Evolutionary conservation across 1,140 invertebrate species (phyloP).

Genomic region (Temnothorax nylanderi): DNA sequence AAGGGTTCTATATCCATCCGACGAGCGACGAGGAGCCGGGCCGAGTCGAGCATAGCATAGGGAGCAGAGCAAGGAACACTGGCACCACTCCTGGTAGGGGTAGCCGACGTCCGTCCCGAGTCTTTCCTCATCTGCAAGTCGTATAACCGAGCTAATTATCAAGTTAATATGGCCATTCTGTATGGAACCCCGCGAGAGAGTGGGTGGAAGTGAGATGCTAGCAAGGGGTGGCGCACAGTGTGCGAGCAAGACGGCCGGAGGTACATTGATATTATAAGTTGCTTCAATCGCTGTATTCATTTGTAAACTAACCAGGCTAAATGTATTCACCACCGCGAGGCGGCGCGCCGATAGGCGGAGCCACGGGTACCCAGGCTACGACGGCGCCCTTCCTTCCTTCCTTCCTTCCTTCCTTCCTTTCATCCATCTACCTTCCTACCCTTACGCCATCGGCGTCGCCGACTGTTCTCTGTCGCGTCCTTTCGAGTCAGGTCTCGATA

Average conservation of each 20-base stretch:
- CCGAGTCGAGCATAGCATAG: slow-evolving; percentile 86
- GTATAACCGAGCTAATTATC: slow-evolving; percentile 95
- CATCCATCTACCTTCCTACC: slow-evolving; percentile 72
- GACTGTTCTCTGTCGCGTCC: slow-evolving; percentile 64
- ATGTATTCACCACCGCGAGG: slow-evolving; percentile 86
- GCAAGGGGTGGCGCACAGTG: slow-evolving; percentile 76
- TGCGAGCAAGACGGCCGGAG: slow-evolving; percentile 84
- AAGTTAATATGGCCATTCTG: slow-evolving; percentile 94
- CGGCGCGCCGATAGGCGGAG: slow-evolving; percentile 85
- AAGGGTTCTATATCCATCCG: slow-evolving; percentile 85
- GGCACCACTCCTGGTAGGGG: slow-evolving; percentile 85
- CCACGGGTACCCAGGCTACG: slow-evolving; percentile 82
- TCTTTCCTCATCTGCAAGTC: slow-evolving; percentile 94
- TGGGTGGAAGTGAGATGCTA: slow-evolving; percentile 74
- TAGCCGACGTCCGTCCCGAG: slow-evolving; percentile 87
- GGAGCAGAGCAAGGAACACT: slow-evolving; percentile 88
- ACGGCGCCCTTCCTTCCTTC: slow-evolving; percentile 84
- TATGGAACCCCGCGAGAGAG: slow-evolving; percentile 86
- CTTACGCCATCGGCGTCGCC: slow-evolving; percentile 38
- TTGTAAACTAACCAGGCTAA: slow-evolving; percentile 89
- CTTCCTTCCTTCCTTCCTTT: slow-evolving; percentile 78
- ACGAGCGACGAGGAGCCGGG: slow-evolving; percentile 87
- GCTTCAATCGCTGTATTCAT: slow-evolving; percentile 91
- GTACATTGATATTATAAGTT: slow-evolving; percentile 91
- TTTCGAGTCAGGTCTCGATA: slow-evolving; percentile 27